Conservation (phyloP, 37 sponge, comb jelly and placozoan species). For the Hexactinellida sp. region DNA sequence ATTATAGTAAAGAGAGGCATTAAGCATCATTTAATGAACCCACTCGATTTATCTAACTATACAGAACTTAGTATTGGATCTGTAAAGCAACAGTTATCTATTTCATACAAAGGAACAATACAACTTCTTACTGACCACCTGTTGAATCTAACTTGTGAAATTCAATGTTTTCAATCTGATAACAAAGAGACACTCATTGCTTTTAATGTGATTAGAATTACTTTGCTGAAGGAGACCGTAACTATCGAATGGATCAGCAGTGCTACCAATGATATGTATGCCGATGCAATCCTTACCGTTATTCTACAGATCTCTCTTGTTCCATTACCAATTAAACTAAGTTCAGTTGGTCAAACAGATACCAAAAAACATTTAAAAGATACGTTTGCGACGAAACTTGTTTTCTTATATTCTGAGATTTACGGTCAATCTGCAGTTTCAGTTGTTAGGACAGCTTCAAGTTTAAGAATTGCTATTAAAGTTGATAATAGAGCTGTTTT, state of each 20-base stretch:
- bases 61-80: neutral
- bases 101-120: neutral
- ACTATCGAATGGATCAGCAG: conserved; percentile 69
- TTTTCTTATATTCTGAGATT: neutral
- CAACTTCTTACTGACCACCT: neutral
- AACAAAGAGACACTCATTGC: neutral
- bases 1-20: conserved; percentile 88
- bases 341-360: neutral
- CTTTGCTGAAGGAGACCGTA: neutral
- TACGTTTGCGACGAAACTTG: neutral
- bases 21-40: conserved; percentile 84
- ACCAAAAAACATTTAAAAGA: neutral
- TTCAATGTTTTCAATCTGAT: neutral
- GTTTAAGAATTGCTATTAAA: neutral
- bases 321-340: conserved; percentile 30
- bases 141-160: neutral
- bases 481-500: neutral
- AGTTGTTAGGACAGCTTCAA: neutral
- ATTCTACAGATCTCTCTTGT: conserved; percentile 56
- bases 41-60: conserved; percentile 65
- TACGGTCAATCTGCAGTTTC: neutral
- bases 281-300: conserved; percentile 87
- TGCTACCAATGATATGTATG: conserved; percentile 84
- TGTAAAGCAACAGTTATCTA: neutral
- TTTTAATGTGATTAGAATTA: neutral